phyloP scores from a whole-genome alignment of 2,888 invertebrate species.

The Pseudanteris insignis region DNA sequence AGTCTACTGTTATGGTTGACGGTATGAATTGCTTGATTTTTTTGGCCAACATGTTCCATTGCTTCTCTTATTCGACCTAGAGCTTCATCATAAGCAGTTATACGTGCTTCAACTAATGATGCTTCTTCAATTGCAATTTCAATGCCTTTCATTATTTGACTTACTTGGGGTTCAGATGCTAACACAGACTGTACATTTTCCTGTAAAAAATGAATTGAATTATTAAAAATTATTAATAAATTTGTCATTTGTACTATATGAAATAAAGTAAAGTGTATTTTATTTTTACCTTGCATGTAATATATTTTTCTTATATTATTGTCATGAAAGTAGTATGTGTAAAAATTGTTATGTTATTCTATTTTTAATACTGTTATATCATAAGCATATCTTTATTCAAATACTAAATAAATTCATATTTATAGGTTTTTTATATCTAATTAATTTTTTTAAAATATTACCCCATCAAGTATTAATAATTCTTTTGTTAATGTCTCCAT shows the following conservation, averaged over 20 bases:
- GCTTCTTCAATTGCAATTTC: slow-evolving; percentile 82
- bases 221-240: no score
- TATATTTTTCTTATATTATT: no score
- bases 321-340: no score
- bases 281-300: no score
- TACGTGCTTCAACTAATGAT: slow-evolving; percentile 75
- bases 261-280: no score
- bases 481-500: slow-evolving; percentile 85
- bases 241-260: no score
- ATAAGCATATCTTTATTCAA: no score
- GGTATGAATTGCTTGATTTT: slow-evolving; percentile 85
- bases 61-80: slow-evolving; percentile 85
- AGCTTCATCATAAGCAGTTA: slow-evolving; percentile 83
- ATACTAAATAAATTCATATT: background rate
- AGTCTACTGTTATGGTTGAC: slow-evolving; percentile 87
- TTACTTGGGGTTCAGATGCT: slow-evolving; percentile 82
- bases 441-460: slow-evolving; percentile 55
- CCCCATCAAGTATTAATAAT: slow-evolving; percentile 85
- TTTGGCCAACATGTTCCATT: slow-evolving; percentile 91
- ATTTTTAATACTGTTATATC: no score
- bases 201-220: slow-evolving; percentile 56
- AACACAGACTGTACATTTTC: slow-evolving; percentile 92
- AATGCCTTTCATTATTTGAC: slow-evolving; percentile 82
- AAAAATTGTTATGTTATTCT: no score
- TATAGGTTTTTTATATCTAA: background rate